Evolutionary conservation across 1,140 invertebrate species (phyloP).

Genomic region (Aphis gossypii): DNA sequence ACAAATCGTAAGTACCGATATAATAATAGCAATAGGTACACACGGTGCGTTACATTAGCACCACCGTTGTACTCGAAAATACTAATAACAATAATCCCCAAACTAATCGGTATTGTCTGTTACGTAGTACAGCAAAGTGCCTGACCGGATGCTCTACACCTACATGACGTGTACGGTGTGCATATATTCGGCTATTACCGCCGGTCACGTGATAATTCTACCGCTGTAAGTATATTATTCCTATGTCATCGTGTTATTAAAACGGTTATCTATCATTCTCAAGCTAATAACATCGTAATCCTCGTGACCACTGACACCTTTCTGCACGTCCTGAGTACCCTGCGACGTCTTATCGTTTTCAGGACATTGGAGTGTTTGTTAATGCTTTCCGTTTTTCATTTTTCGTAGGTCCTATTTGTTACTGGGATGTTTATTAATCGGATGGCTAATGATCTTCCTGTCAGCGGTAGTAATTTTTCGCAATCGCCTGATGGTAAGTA

Average conservation of each 20-base stretch:
- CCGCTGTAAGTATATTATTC: constrained; percentile 69
- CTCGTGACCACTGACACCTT: not conserved
- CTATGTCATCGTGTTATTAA: not conserved
- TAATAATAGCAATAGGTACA: not conserved
- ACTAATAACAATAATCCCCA: not conserved
- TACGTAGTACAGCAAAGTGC: constrained; percentile 77
- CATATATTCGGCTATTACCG: constrained; percentile 72
- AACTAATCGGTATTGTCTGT: not conserved
- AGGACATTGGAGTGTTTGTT: not conserved
- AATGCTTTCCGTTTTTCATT: not conserved
- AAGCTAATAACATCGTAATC: not conserved
- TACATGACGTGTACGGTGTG: constrained; percentile 85
- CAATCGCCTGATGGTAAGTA: constrained; percentile 35
- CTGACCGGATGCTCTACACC: constrained; percentile 82
- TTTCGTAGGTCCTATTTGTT: constrained; percentile 52
- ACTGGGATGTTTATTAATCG: constrained; percentile 44
- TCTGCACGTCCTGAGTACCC: no score
- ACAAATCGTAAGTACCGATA: constrained; percentile 71
- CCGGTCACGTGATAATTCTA: constrained; percentile 74
- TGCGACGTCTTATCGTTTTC: not conserved
- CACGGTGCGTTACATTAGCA: no score
- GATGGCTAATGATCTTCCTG: constrained; percentile 50
- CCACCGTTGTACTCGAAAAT: no score
- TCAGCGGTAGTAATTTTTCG: constrained; percentile 30
- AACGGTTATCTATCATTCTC: not conserved